phyloP scores from a whole-genome alignment of 2,797 vertebrate species.

The Trachurus trachurus region DNA sequence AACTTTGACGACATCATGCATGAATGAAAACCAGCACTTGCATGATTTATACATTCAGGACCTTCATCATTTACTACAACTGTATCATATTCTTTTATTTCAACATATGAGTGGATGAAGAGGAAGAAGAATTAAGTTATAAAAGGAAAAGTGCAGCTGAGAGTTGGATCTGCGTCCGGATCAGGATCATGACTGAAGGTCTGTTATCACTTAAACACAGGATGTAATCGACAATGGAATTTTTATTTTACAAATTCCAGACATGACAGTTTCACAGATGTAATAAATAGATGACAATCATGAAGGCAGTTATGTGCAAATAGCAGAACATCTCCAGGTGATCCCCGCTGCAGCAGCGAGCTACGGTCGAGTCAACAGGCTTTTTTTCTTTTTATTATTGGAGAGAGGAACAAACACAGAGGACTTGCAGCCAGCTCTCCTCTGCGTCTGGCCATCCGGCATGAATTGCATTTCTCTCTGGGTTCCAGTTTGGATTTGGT shows the following conservation, averaged over 20 bases:
- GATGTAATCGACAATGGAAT: constrained; percentile 14
- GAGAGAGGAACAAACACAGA: constrained; percentile 32
- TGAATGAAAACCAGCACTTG: neutral
- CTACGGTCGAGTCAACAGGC: constrained; percentile 45
- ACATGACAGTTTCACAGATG: constrained; percentile 32
- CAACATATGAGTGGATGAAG: neutral
- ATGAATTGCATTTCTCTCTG: constrained; percentile 73
- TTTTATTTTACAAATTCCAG: constrained; percentile 29
- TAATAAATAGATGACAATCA: constrained; percentile 39
- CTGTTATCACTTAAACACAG: constrained; percentile 36
- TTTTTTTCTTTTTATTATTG: constrained; percentile 20
- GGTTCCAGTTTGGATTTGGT: constrained; percentile 80
- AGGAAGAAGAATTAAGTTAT: neutral
- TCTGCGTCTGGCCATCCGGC: constrained; percentile 57
- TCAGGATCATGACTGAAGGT: constrained; percentile 1
- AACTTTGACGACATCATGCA: neutral
- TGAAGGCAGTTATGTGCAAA: constrained; percentile 28
- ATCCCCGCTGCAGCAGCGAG: constrained; percentile 15
- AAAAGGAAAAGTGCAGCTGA: neutral
- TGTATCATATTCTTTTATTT: neutral
- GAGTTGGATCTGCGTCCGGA: neutral
- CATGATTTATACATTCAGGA: neutral
- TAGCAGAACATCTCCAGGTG: constrained; percentile 5
- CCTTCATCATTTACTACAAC: neutral
- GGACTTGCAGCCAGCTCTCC: constrained; percentile 60